A percentile compares a stretch with the other conserved stretches of the same genome.
Conservation (phyloP, 1,140 invertebrate genomes). For the Drosophila orena region DNA sequence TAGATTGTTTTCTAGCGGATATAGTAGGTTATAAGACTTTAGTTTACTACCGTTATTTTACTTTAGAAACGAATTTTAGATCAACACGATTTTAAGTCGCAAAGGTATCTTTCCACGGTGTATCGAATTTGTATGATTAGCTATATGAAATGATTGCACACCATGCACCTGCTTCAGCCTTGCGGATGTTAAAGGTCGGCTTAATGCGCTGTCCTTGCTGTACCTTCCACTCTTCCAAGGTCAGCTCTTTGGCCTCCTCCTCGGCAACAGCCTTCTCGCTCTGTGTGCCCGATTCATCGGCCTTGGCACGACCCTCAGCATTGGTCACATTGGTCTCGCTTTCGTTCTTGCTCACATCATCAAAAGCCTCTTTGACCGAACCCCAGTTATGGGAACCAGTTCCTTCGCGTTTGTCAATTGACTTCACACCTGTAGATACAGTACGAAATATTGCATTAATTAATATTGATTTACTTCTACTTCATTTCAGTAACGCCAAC, state of each 20-base stretch:
- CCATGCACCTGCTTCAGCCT: conserved; percentile 93
- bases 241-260: conserved; percentile 92
- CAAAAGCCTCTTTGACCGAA: conserved; percentile 95
- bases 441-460: not conserved
- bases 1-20: no score
- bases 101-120: no score
- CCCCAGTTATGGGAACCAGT: conserved; percentile 98
- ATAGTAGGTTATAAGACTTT: no score
- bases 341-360: conserved; percentile 87
- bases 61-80: no score
- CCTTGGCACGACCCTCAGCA: conserved; percentile 72
- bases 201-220: conserved; percentile 90
- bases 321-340: conserved; percentile 82
- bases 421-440: conserved; percentile 90
- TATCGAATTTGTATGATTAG: no score
- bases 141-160: not conserved
- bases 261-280: conserved; percentile 87
- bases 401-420: conserved; percentile 97
- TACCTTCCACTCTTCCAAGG: conserved; percentile 95
- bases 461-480: not conserved
- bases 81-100: no score
- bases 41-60: no score
- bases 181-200: conserved; percentile 94
- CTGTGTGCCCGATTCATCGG: conserved; percentile 85
- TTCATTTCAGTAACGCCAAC: not conserved